Percentiles rank a stretch among this genome's conserved stretches.
These are phyloP conservation scores for Mesoligia furuncula DNA, from an alignment of 2,888 invertebrate genomes.

Conservation along the genomic window DNA sequence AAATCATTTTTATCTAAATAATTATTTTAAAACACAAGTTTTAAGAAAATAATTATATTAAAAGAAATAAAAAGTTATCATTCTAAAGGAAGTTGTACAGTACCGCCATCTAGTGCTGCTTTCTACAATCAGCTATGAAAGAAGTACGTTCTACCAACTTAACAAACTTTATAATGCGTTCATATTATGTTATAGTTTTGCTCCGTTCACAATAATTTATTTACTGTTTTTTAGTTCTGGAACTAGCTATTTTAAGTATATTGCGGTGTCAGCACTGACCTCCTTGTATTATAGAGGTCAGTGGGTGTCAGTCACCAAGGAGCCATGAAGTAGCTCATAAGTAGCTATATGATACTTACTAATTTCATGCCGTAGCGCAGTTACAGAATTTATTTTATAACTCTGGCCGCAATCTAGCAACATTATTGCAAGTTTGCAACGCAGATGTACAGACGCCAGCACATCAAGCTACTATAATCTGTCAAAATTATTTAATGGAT, in stretches of 20 bases:
- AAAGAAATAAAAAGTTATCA: slow-evolving; percentile 61
- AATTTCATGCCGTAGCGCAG: background rate
- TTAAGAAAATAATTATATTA: slow-evolving; percentile 21
- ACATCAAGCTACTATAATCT: too few species aligned
- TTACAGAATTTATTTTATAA: background rate
- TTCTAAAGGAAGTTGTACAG: slow-evolving; percentile 59
- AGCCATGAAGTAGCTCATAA: too few species aligned
- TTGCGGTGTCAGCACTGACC: too few species aligned
- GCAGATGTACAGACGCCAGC: too few species aligned
- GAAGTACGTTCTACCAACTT: slow-evolving; percentile 49
- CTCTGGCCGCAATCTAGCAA: background rate
- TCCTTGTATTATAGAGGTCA: too few species aligned
- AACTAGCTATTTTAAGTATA: background rate
- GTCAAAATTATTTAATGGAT: too few species aligned
- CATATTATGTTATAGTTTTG: slow-evolving; percentile 12
- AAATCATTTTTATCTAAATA: slow-evolving; percentile 33
- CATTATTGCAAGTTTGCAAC: background rate
- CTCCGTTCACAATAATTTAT: slow-evolving; percentile 36
- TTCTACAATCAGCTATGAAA: background rate
- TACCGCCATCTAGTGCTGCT: slow-evolving; percentile 64
- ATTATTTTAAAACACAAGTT: slow-evolving; percentile 14
- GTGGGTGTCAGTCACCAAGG: too few species aligned
- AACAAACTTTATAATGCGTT: slow-evolving; percentile 48
- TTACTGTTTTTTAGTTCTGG: background rate
- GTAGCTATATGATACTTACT: background rate